These are phyloP conservation scores for Rissa tridactyla DNA, from an alignment of 2,113 vertebrate species.

Conservation along the genomic window DNA sequence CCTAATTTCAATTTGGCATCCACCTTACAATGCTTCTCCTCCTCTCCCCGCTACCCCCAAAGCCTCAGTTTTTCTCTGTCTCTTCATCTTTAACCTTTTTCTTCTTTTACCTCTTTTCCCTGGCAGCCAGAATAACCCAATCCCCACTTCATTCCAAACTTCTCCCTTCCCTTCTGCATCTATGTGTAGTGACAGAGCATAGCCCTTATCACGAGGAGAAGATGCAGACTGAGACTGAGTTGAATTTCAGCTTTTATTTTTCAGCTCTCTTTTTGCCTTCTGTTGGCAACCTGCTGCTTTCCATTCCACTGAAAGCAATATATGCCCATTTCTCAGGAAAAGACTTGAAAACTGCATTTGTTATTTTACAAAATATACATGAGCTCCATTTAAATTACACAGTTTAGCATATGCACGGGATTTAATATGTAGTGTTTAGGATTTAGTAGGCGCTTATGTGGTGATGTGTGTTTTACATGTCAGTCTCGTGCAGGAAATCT, in stretches of 20 bases:
- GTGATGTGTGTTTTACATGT: not conserved
- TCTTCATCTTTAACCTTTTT: not conserved
- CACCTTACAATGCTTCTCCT: not conserved
- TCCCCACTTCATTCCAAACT: not conserved
- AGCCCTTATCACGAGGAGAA: not conserved
- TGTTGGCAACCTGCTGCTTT: not conserved
- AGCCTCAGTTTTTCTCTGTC: not conserved
- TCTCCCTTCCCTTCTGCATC: not conserved
- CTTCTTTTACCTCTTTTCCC: not conserved
- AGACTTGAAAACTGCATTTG: not conserved
- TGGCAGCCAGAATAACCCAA: not conserved
- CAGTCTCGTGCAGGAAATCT: not conserved
- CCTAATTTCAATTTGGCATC: not conserved
- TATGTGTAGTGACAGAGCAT: not conserved
- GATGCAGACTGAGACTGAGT: not conserved
- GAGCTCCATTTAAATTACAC: not conserved
- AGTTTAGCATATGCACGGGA: not conserved
- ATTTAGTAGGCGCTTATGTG: not conserved
- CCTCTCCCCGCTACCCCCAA: accelerated
- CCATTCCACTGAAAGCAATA: not conserved
- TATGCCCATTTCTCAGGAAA: not conserved
- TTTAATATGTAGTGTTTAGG: not conserved
- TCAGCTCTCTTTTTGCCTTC: not conserved
- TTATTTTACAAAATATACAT: not conserved
- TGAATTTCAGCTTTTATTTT: not conserved